A percentile compares a stretch with the other conserved stretches of the same genome.
Evolutionary conservation across 2,888 invertebrate species (phyloP).

Genomic region (Zaprionus lineosus): DNA sequence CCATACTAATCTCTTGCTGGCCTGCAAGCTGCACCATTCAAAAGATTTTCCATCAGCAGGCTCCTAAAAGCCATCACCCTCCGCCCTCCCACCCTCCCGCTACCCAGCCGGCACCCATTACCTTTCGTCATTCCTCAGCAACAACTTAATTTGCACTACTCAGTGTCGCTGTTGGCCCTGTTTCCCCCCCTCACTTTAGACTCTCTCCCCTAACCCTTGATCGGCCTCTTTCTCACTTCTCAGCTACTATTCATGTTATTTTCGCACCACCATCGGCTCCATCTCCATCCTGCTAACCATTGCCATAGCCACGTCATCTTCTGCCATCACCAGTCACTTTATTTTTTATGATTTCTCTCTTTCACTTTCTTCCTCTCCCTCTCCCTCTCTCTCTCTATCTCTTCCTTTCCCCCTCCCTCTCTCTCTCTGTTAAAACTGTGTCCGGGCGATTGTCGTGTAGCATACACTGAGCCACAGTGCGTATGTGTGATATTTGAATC

Average conservation of each 20-base stretch:
- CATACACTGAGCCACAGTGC: conserved; percentile 60
- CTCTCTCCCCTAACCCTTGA: too few species aligned
- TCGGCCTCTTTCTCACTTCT: too few species aligned
- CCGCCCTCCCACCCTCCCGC: conserved; percentile 4
- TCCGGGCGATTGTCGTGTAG: conserved; percentile 72
- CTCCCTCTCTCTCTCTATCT: conserved; percentile 58
- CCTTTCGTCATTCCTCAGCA: conserved; percentile 4
- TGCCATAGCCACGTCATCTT: conserved; percentile 4
- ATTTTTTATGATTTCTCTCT: conserved; percentile 59
- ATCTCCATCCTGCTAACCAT: not conserved
- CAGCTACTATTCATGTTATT: too few species aligned
- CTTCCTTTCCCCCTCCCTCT: conserved; percentile 57
- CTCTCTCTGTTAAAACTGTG: conserved; percentile 74
- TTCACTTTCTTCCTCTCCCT: conserved; percentile 57
- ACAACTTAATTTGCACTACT: conserved; percentile 75
- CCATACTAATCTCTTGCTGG: conserved; percentile 41
- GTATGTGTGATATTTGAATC: conserved; percentile 58
- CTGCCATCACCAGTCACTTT: conserved; percentile 34
- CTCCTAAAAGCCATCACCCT: not conserved
- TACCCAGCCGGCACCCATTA: too few species aligned
- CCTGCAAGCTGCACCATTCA: conserved; percentile 69
- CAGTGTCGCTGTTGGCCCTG: conserved; percentile 42
- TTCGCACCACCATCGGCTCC: too few species aligned
- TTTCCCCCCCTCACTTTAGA: too few species aligned
- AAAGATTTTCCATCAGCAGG: conserved; percentile 55